A percentile compares a stretch with the other conserved stretches of the same genome.
Evolutionary conservation across 1,140 invertebrate species (phyloP).

Genomic region (Plodia interpunctella): DNA sequence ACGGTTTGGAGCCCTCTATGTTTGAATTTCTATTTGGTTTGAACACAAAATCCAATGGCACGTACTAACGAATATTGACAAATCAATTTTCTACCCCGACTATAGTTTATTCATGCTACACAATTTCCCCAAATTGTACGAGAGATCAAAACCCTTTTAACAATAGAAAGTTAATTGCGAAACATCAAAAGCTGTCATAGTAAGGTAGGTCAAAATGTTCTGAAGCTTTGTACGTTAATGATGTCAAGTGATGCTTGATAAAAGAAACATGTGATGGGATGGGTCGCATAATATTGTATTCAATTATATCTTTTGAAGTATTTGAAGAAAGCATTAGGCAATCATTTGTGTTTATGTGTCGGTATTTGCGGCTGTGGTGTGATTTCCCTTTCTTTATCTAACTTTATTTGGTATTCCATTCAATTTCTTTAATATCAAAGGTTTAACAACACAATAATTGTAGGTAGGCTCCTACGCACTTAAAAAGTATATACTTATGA

Average conservation of each 20-base stretch:
- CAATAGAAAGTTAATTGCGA: not conserved
- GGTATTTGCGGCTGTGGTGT: not conserved
- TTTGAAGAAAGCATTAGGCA: constrained; percentile 2
- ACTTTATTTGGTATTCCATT: not conserved
- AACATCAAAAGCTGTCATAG: not conserved
- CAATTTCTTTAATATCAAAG: not conserved
- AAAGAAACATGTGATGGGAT: not conserved
- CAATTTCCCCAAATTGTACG: not conserved
- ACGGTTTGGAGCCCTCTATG: no score
- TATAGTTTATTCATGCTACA: no score
- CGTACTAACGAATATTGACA: no score
- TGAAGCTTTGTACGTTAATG: not conserved
- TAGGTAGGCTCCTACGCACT: no score
- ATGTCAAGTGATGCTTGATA: not conserved
- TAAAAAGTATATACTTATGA: no score
- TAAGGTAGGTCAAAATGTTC: not conserved
- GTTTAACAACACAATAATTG: no score
- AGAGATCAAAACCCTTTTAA: not conserved
- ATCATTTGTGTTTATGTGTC: not conserved
- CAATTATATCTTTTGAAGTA: constrained; percentile 3
- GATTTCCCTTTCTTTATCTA: not conserved
- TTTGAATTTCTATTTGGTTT: no score
- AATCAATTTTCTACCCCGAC: no score
- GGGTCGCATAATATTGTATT: not conserved
- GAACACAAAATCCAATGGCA: no score